phyloP scores from a whole-genome alignment of 2,888 invertebrate genomes.

The Dinocampus coccinellae region DNA sequence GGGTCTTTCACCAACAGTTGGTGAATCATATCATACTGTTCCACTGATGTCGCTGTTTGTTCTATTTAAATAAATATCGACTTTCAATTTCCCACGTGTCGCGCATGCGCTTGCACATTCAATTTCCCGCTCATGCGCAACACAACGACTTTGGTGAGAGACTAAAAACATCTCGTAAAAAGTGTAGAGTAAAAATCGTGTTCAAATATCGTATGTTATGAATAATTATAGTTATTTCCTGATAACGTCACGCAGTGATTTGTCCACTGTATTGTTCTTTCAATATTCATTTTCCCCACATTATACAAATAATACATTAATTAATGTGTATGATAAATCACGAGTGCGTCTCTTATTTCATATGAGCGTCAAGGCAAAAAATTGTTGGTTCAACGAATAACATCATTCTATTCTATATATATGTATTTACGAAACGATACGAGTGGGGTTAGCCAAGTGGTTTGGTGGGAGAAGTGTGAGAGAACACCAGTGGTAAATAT shows the following conservation, averaged over 20 bases:
- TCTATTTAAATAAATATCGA: neutral
- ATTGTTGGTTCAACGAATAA: neutral
- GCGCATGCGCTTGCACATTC: conserved; percentile 5
- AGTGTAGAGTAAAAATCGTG: neutral
- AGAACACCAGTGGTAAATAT: neutral
- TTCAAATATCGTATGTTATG: neutral
- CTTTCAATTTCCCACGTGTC: conserved; percentile 19
- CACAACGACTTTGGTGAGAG: neutral
- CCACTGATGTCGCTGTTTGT: neutral
- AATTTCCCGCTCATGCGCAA: conserved; percentile 30
- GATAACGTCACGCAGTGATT: neutral
- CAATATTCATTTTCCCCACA: too few species aligned
- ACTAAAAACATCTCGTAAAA: neutral
- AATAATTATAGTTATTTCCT: neutral
- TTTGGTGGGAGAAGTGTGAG: conserved; percentile 11
- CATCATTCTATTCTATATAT: neutral
- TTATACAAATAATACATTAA: too few species aligned
- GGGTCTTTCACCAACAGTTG: conserved; percentile 5
- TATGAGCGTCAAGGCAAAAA: neutral
- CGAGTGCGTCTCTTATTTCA: neutral
- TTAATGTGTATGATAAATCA: too few species aligned
- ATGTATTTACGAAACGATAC: neutral
- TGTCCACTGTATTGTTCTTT: neutral
- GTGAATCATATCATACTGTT: neutral
- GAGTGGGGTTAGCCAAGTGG: conserved; percentile 1